Evolutionary conservation across 2,797 vertebrate genomes (phyloP), one percentile per base, ranked within the genome.

Genomic region (Cossypha niveicapilla): DNA sequence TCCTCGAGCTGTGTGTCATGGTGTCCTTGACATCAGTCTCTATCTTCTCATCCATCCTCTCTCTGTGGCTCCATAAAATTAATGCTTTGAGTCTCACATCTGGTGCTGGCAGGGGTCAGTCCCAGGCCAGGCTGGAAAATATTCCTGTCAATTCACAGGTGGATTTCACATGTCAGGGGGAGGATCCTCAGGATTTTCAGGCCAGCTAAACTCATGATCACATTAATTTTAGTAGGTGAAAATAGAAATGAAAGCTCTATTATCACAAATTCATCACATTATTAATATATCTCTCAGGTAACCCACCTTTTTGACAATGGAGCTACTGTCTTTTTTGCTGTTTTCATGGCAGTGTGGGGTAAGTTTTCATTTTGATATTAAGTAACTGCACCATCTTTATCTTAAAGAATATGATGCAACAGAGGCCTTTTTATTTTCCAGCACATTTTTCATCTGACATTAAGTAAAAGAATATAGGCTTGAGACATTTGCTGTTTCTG

Each of bases 341-440:
- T 99, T 54, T 99, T 99, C 97, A 99, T 99, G 99, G 99, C 99
- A 12, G 99, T 99, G 34, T 99, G 99, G 99, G 99, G 99, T 99
- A 97, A 98, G 99, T 95, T 88, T 74, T 90, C 67, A 4, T 24
- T 88, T 77, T 61, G 8, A 15, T 86, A 45, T 48, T 70, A 72
- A 74, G 11, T 50, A 88, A 82, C 61, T 62, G 14, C 15, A 35
- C 28, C 13, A 34, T 28, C 6, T 62, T 88, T 77, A 66, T 37
- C 48, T 39, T 58, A n/a, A 66, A 77, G 21, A 48, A 22, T 60
- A 4, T 88, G 23, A 39, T 72, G 19, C 51, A 68, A n/a, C 10
- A 21, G 2, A 28, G 4, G 11, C 13, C 48, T 35, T 76, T 80
- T 50, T 61, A 21, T 76, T 86, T 90, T 85, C 37, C 30, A 41